Evolutionary conservation across 2,113 vertebrate genomes (phyloP).

Genomic region (Mormyrus iriodes): DNA sequence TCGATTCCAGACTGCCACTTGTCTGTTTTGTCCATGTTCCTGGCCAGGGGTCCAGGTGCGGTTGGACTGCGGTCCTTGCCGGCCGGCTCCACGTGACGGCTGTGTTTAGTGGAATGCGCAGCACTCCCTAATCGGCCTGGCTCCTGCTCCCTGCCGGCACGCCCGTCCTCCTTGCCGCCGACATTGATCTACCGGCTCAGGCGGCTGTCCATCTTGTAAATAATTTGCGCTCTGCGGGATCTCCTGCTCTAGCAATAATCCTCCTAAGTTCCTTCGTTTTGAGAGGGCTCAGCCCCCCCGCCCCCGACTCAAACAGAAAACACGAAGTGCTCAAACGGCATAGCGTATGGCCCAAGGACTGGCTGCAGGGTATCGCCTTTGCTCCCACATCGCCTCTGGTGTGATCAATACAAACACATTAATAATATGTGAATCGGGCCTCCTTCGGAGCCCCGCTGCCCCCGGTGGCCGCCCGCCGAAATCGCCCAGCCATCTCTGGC

Average conservation of each 20-base stretch:
- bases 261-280: conserved; percentile 29
- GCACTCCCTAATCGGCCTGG: neutral
- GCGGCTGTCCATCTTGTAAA: conserved; percentile 33
- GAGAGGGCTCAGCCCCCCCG: conserved; percentile 17
- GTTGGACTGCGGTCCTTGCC: neutral
- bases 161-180: conserved; percentile 29
- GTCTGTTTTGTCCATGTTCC: neutral
- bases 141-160: neutral
- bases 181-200: conserved; percentile 32
- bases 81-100: neutral
- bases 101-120: neutral
- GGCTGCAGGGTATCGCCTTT: conserved; percentile 38
- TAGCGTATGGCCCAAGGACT: conserved; percentile 47
- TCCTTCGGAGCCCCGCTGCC: neutral
- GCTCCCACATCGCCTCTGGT: conserved; percentile 25
- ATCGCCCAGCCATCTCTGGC: neutral
- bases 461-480: neutral
- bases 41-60: neutral
- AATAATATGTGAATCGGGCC: conserved; percentile 20
- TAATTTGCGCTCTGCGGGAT: conserved; percentile 34
- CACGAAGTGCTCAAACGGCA: conserved; percentile 48
- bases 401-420: conserved; percentile 27
- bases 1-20: neutral
- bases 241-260: conserved; percentile 28
- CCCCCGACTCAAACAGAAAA: conserved; percentile 26